These are phyloP conservation scores for Chroicocephalus ridibundus DNA, from an alignment of 2,113 vertebrate genomes.

Conservation along the genomic window DNA sequence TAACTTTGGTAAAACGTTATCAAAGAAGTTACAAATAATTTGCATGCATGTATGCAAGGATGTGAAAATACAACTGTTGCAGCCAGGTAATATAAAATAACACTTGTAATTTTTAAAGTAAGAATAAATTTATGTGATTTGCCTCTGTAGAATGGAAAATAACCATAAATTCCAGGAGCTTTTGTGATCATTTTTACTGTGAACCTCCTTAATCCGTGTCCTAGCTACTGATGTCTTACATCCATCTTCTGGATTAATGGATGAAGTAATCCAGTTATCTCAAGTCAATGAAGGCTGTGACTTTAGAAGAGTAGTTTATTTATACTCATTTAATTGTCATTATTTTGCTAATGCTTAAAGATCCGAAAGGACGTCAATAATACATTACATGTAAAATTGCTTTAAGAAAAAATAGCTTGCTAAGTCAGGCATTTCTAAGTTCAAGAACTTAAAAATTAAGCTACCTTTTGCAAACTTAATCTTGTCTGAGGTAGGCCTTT, in stretches of 20 bases:
- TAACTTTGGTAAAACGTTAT: not conserved
- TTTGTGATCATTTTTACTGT: not conserved
- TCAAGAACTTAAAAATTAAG: not conserved
- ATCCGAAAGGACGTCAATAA: not conserved
- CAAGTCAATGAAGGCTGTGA: not conserved
- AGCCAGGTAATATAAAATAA: not conserved
- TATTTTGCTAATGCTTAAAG: not conserved
- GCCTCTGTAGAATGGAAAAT: not conserved
- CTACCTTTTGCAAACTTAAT: not conserved
- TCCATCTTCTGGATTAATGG: not conserved
- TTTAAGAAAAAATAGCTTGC: not conserved
- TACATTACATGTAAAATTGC: not conserved
- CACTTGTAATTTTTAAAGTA: not conserved
- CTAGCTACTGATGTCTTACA: not conserved
- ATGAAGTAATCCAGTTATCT: not conserved
- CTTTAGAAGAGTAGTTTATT: not conserved
- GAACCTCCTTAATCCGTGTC: not conserved
- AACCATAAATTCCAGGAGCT: not conserved
- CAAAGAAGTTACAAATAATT: not conserved
- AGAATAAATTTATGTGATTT: not conserved
- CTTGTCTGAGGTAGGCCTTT: not conserved
- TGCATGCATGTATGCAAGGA: not conserved
- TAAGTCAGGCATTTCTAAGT: not conserved
- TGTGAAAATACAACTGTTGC: not conserved
- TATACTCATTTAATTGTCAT: not conserved